A percentile compares a stretch with the other conserved stretches of the same genome.
Evolutionary conservation across 1,140 invertebrate genomes (phyloP).

Genomic region (Procambarus virginalis): DNA sequence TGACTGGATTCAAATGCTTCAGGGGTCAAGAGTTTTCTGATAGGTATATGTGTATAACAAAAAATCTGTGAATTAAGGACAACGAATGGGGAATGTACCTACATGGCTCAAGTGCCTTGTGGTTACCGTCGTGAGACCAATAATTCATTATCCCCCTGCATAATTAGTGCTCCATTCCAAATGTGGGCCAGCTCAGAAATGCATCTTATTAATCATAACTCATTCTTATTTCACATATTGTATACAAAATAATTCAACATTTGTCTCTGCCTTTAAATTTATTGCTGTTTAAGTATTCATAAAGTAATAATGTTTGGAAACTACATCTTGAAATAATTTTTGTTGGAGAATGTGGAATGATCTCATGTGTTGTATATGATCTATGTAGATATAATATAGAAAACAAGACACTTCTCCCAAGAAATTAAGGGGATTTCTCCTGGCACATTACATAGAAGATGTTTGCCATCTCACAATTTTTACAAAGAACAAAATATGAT

Average conservation of each 20-base stretch:
- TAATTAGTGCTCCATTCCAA: background rate
- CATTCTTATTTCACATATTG: background rate
- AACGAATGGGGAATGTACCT: constrained; percentile 1
- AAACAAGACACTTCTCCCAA: too few relatives aligned
- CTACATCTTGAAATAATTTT: background rate
- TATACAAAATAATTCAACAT: background rate
- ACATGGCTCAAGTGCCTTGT: background rate
- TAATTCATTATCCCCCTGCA: background rate
- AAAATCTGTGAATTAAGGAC: background rate
- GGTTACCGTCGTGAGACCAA: background rate
- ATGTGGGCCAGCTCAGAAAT: background rate
- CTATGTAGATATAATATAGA: too few relatives aligned
- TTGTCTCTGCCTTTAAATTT: background rate
- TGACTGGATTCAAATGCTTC: too few relatives aligned
- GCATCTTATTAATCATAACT: background rate
- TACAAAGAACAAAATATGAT: too few relatives aligned
- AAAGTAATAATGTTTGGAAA: background rate
- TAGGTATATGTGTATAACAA: background rate
- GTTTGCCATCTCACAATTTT: too few relatives aligned
- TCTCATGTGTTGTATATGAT: background rate
- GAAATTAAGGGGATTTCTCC: too few relatives aligned
- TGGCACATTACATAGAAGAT: too few relatives aligned
- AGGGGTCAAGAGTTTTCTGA: too few relatives aligned
- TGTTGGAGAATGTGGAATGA: background rate
- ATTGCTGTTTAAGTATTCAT: background rate